phyloP scores from a whole-genome alignment of 2,113 vertebrate genomes.

The Ellobius talpinus region DNA sequence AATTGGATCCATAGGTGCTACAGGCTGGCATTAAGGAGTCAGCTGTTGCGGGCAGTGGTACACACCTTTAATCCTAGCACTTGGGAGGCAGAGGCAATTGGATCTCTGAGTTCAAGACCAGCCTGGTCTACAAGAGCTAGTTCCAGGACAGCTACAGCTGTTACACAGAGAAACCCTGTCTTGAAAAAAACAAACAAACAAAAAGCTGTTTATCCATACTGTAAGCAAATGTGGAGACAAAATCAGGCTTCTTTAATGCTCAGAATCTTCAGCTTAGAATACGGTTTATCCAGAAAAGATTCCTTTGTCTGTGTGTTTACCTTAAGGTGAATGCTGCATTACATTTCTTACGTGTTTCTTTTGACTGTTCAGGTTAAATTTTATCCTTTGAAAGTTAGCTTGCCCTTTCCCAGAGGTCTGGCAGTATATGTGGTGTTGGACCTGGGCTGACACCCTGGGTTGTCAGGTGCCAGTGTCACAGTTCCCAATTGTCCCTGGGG shows the following conservation, averaged over 20 bases:
- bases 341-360: slow-evolving; percentile 21
- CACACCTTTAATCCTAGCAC: too few relatives aligned
- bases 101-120: too few relatives aligned
- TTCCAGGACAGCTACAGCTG: too few relatives aligned
- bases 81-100: too few relatives aligned
- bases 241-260: neutral
- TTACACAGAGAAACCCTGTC: too few relatives aligned
- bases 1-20: neutral
- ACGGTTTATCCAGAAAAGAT: neutral
- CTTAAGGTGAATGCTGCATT: neutral
- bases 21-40: neutral
- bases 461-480: neutral
- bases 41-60: neutral
- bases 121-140: too few relatives aligned
- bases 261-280: neutral
- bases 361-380: slow-evolving; percentile 26
- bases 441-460: neutral
- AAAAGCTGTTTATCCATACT: neutral
- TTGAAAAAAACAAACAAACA: too few relatives aligned
- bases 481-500: too few relatives aligned
- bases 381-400: neutral
- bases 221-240: neutral
- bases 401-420: neutral
- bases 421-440: neutral
- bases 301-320: neutral